phyloP scores from a whole-genome alignment of 2,888 invertebrate genomes.

The Beris morrisii region DNA sequence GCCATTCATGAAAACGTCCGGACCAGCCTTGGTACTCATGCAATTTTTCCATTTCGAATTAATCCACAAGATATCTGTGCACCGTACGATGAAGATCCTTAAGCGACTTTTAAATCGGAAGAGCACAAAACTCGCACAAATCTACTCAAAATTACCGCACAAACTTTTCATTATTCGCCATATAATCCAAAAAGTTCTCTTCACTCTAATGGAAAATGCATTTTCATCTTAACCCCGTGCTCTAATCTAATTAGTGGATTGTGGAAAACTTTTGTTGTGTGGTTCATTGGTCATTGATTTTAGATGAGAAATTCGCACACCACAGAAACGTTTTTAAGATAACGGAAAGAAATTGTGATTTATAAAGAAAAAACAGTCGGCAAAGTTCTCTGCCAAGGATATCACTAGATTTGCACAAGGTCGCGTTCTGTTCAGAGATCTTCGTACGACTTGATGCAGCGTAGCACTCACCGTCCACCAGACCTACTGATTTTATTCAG shows the following conservation, averaged over 20 bases:
- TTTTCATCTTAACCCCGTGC: constrained; percentile 1
- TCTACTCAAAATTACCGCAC: too few species aligned
- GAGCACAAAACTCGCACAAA: background rate
- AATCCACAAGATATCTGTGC: background rate
- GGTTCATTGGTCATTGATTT: constrained; percentile 24
- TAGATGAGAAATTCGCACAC: constrained; percentile 4
- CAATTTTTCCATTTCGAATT: constrained; percentile 67
- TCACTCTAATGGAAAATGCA: constrained; percentile 9
- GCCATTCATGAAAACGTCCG: constrained; percentile 69
- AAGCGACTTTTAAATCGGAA: background rate
- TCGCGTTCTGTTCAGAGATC: too few species aligned
- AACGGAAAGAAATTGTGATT: too few species aligned
- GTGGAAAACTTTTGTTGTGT: constrained; percentile 10
- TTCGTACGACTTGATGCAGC: too few species aligned
- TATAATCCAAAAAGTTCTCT: background rate
- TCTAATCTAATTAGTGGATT: constrained; percentile 27
- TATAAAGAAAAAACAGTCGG: too few species aligned
- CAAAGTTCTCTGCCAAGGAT: too few species aligned
- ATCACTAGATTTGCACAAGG: too few species aligned
- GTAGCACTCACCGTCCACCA: too few species aligned
- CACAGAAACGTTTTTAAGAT: background rate
- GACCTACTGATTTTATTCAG: too few species aligned
- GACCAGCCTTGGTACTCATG: constrained; percentile 77
- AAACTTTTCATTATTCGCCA: too few species aligned
- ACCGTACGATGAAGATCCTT: background rate